phyloP scores from a whole-genome alignment of 1,140 invertebrate genomes.

The Frieseomelitta varia region DNA sequence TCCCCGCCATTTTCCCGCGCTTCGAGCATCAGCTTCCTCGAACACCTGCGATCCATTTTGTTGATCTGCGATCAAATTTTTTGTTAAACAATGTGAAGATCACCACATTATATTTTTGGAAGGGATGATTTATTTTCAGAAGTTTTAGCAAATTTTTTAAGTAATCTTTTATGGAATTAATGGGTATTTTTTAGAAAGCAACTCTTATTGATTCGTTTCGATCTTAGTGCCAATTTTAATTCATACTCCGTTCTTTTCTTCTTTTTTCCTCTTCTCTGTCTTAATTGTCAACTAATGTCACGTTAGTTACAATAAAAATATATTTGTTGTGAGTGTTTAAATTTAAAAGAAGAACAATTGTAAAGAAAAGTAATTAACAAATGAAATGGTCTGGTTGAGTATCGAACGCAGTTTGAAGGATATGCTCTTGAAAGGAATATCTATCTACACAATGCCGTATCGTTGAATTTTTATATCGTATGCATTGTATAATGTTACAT shows the following conservation, averaged over 20 bases:
- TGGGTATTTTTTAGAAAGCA: background rate
- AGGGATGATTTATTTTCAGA: too few species aligned
- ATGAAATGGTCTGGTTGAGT: too few species aligned
- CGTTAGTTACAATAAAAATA: background rate
- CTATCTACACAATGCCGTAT: background rate
- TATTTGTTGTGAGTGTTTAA: background rate
- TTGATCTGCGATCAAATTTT: constrained; percentile 84
- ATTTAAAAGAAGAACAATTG: background rate
- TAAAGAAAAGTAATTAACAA: background rate
- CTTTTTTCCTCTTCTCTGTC: background rate
- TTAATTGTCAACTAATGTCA: background rate
- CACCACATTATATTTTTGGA: too few species aligned
- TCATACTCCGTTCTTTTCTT: background rate
- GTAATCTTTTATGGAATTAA: background rate
- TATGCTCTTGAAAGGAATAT: background rate
- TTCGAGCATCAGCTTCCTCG: constrained; percentile 84
- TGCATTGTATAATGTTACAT: background rate
- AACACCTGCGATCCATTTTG: constrained; percentile 88
- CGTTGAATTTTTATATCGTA: background rate
- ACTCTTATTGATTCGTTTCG: background rate
- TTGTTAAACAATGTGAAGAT: background rate
- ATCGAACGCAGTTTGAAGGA: background rate
- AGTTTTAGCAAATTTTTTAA: background rate
- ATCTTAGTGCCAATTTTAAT: background rate
- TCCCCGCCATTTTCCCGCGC: constrained; percentile 78